Evolutionary conservation across 2,888 invertebrate genomes (phyloP).

Genomic region (Notodonta dromedarius): DNA sequence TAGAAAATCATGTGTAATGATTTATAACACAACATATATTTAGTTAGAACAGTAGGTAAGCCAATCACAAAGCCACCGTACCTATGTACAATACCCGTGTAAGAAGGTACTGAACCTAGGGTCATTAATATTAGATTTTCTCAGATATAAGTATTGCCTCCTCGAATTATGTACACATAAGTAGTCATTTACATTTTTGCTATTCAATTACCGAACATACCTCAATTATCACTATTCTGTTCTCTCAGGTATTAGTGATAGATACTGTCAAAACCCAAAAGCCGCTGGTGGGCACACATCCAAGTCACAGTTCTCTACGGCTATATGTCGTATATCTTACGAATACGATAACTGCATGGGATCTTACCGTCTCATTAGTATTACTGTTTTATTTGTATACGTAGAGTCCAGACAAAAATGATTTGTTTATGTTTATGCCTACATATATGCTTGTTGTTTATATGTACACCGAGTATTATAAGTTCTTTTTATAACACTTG

Average conservation of each 20-base stretch:
- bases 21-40: no score
- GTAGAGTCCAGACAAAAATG: neutral
- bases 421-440: neutral
- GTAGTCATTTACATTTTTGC: constrained; percentile 25
- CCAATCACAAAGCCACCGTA: no score
- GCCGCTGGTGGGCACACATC: constrained; percentile 51
- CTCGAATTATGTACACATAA: constrained; percentile 20
- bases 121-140: no score
- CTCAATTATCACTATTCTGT: constrained; percentile 60
- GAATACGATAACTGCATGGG: constrained; percentile 29
- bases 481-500: no score
- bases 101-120: no score
- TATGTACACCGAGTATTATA: no score
- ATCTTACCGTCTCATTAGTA: constrained; percentile 12
- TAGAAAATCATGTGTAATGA: no score
- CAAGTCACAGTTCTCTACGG: constrained; percentile 47
- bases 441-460: no score
- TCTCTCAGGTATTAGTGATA: constrained; percentile 44
- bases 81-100: no score
- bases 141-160: neutral
- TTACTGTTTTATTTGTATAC: no score
- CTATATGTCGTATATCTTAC: constrained; percentile 13
- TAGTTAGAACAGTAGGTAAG: no score
- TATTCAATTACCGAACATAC: constrained; percentile 31
- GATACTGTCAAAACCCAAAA: constrained; percentile 51